Evolutionary conservation across 2,888 invertebrate species (phyloP).

Genomic region (Acleris sparsana): DNA sequence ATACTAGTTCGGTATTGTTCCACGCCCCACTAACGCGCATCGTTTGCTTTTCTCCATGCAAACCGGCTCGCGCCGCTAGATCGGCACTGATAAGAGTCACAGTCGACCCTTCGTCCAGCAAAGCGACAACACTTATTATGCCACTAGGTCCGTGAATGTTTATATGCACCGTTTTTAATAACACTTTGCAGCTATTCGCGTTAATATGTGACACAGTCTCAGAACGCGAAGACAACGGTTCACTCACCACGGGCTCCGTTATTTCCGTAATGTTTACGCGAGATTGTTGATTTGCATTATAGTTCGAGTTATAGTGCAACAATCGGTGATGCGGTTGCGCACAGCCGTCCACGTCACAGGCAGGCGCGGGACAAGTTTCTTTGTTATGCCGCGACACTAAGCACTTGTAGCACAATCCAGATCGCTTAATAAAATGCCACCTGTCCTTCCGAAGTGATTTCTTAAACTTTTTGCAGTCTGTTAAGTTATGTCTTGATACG

Average conservation of each 20-base stretch:
- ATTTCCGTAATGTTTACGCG: slow-evolving; percentile 6
- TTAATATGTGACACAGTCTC: slow-evolving; percentile 23
- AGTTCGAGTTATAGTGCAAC: slow-evolving; percentile 28
- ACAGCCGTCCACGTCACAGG: slow-evolving; percentile 36
- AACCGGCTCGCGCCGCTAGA: slow-evolving; percentile 38
- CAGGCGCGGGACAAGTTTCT: slow-evolving; percentile 35
- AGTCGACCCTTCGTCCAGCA: slow-evolving; percentile 45
- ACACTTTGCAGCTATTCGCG: slow-evolving; percentile 25
- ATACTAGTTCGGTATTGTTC: slow-evolving; percentile 37
- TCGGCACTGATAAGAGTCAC: slow-evolving; percentile 40
- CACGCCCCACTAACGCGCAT: slow-evolving; percentile 44
- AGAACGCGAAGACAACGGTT: not conserved
- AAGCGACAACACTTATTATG: slow-evolving; percentile 35
- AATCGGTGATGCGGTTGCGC: slow-evolving; percentile 37
- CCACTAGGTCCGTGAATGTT: slow-evolving; percentile 41
- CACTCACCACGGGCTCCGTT: not conserved
- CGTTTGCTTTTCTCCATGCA: slow-evolving; percentile 37
- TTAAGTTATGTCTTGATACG: slow-evolving; percentile 26
- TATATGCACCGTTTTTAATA: slow-evolving; percentile 41
- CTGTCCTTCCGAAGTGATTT: slow-evolving; percentile 40
- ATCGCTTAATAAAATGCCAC: slow-evolving; percentile 36
- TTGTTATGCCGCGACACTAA: slow-evolving; percentile 36
- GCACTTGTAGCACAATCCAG: slow-evolving; percentile 39
- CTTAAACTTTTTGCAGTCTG: slow-evolving; percentile 39
- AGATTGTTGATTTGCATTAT: not conserved